Evolutionary conservation across 2,113 vertebrate genomes (phyloP), one percentile per base, ranked within the genome.

Genomic region (Pollimyrus isidori): DNA sequence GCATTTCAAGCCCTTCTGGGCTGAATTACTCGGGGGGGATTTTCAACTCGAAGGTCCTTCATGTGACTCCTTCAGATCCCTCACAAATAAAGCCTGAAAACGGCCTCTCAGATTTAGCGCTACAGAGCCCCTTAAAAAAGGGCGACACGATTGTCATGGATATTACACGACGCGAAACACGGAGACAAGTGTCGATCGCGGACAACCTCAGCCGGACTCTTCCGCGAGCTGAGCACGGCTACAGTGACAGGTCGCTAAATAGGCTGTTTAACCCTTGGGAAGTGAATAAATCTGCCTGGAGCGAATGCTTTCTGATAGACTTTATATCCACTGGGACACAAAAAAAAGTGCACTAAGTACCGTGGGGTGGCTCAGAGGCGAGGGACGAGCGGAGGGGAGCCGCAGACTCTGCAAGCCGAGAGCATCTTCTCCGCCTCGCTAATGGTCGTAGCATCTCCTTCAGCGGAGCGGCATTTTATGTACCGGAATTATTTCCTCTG

Each of bases 241-340:
- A 97, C 96, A 96, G 96, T 98, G 98, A 98, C 98, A 98, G 97
- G 97, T 96, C 94, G 93, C 95, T 98, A 98, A 99, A 99, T 98
- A 97, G 98, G 97, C 97, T 98, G 98, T 98, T 99, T 99, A 99
- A 99, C 97, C 97, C 97, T 98, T 99, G 98, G 97, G 97, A 98
- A 97, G 94, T 97, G 97, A 97, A 98, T 97, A 95, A 97, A 96
- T 96, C 95, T 94, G 94, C 94, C 86, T 91, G 94, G 97, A 96
- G 97, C 97, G 97, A 98, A 98, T 94, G 95, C 96, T 96, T 97
- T 98, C 97, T 97, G 97, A 98, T 97, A 97, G 97, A 97, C 95
- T 97, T 97, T 97, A 95, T 94, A 94, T 95, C 94, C 94, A 96
- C 95, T 95, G 96, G 92, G 94, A 96, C 96, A 95, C 93, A 82